phyloP scores from a whole-genome alignment of 2,888 invertebrate genomes.

The Parnassius mnemosyne region DNA sequence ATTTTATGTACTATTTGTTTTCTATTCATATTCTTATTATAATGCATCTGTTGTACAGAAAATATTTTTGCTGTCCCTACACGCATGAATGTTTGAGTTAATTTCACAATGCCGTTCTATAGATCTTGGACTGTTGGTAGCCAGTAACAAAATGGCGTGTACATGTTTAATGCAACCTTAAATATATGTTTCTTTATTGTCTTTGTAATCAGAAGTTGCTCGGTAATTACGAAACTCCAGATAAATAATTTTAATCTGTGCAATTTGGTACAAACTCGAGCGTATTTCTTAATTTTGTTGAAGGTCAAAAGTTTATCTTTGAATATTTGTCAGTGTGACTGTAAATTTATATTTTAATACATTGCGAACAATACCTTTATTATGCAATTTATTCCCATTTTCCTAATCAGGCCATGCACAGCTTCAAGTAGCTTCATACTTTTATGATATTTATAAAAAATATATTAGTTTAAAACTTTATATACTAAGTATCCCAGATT shows the following conservation, averaged over 20 bases:
- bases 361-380: no score
- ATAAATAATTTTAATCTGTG: neutral
- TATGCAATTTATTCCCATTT: no score
- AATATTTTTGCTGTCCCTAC: neutral
- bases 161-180: constrained; percentile 3
- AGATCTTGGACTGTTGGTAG: neutral
- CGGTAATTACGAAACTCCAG: neutral
- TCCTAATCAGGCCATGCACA: no score
- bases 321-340: neutral
- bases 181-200: constrained; percentile 1
- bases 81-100: neutral
- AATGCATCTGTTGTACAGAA: neutral
- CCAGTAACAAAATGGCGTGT: constrained; percentile 3
- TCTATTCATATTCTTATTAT: no score
- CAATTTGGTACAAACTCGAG: neutral
- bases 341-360: no score
- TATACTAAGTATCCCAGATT: no score
- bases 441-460: no score
- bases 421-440: no score
- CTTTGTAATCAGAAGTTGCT: neutral
- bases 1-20: no score
- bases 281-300: neutral
- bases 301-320: neutral
- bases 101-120: neutral
- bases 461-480: no score